A percentile compares a stretch with the other conserved stretches of the same genome.
Conservation (phyloP, 1,140 invertebrate species). For the Platorchestia sp. region DNA sequence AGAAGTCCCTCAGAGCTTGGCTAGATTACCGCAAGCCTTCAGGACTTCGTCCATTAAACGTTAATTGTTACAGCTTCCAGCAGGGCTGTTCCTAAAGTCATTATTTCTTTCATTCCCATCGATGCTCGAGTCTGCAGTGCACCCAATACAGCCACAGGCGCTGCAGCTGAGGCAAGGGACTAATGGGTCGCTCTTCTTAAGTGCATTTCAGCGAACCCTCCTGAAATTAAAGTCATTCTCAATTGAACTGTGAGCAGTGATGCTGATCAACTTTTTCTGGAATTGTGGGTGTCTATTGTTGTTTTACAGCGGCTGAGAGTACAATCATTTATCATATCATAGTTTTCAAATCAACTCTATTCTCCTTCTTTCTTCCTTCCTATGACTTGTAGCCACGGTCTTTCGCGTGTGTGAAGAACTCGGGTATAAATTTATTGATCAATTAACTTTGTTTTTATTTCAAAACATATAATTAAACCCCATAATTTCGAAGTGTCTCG, state of each 20-base stretch:
- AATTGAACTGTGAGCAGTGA: neutral
- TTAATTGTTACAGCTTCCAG: conserved; percentile 35
- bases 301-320: too few species aligned
- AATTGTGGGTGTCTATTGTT: too few species aligned
- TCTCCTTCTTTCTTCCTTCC: neutral
- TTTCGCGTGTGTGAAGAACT: neutral
- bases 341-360: neutral
- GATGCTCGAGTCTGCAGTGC: neutral
- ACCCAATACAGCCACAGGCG: neutral
- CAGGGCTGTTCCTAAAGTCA: conserved; percentile 8
- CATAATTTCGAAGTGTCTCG: too few species aligned
- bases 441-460: neutral
- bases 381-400: neutral
- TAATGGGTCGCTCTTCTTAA: neutral
- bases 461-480: too few species aligned
- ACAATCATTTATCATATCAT: neutral
- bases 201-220: neutral
- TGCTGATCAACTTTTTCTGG: neutral
- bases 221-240: neutral
- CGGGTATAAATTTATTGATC: neutral
- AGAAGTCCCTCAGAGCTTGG: conserved; percentile 16
- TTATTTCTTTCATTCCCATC: conserved; percentile 9
- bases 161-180: neutral
- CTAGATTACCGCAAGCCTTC: conserved; percentile 29
- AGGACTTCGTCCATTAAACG: conserved; percentile 41